Conservation (phyloP, 30 jellyfish, hydroid and myxozoan genomes). For the Turritopsis dohrnii region DNA sequence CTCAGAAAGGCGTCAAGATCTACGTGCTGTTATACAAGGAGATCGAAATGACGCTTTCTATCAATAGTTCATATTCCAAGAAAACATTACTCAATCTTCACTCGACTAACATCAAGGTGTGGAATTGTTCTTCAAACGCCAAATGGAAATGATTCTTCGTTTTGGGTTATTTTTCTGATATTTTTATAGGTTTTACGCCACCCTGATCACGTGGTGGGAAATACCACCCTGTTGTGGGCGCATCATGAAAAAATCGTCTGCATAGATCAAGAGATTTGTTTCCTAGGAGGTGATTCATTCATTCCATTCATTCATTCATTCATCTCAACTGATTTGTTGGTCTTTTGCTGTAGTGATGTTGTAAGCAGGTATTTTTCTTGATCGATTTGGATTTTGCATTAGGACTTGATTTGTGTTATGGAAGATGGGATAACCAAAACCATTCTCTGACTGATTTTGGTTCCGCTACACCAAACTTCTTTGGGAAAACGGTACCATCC, state of each 20-base stretch:
- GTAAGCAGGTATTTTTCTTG: no score
- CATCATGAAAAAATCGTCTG: constrained; percentile 91
- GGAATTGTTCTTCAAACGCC: neutral
- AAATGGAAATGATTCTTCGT: neutral
- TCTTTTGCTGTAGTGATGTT: no score
- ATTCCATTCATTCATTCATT: no score
- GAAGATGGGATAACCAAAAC: constrained; percentile 75
- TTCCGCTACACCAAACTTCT: constrained; percentile 54
- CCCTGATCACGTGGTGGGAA: constrained; percentile 81
- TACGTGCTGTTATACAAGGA: constrained; percentile 76
- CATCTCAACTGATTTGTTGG: no score
- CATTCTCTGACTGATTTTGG: constrained; percentile 82
- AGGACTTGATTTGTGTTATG: constrained; percentile 93
- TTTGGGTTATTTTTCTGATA: neutral
- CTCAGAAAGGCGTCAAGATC: constrained; percentile 65
- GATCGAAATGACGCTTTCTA: constrained; percentile 63
- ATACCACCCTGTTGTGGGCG: constrained; percentile 73
- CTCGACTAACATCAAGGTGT: constrained; percentile 56
- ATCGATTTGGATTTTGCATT: no score
- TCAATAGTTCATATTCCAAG: constrained; percentile 64
- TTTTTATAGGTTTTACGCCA: constrained; percentile 67
- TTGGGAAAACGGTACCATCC: constrained; percentile 50
- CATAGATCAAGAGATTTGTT: constrained; percentile 78
- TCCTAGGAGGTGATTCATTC: constrained; percentile 70
- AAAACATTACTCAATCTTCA: constrained; percentile 52